Base-by-base conservation (phyloP, 1,140 invertebrate genomes). In the Drosophila orena region DNA sequence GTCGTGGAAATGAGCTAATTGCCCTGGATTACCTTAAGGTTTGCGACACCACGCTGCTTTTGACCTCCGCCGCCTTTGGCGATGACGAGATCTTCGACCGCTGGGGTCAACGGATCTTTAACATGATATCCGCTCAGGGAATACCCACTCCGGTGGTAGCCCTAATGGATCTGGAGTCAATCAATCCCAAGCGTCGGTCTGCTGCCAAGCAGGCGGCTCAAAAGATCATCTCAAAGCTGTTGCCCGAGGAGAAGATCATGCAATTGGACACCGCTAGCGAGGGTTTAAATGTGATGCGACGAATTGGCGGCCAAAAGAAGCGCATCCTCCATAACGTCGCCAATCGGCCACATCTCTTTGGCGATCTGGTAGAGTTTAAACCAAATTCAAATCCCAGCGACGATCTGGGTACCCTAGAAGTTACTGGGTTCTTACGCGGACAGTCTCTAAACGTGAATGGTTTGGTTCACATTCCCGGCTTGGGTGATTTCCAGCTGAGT, bases 401-500 rank as follows among this genome's bases (percentile, higher is more conserved):
- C 0, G 86, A 92, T 4, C 37, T 92, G 81, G 97, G 97, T 20
- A 97, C 95, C 37, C 92, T 99, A 30, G 96, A 96, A 93, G 92
- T 99, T 2, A 96, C 95, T 65, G 98, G 98, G 3, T 98, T 96
- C 93, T 92, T 99, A 47, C 93, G 97, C 84, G 97, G 97, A 1
- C 94, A 95, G 77, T 93, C 96, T 7, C 93, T 98, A 40, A 96
- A 96, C 92, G 97, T 97, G 0, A 99, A 99, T 94, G 93, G 95
- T 74, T 93, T 99, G 47, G 93, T 99, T 47, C 97, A 99, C 88
- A 95, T 99, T 54, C 95, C 97, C 54, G 98, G 97, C 0, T 95
- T 97, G 90, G 98, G 98, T 42, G 97, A 98, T 91, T 99, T 96
- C 92, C 98, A 99, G 94, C 95, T 99, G 94, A 93, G 93, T 3